Base-by-base conservation (phyloP, 2,797 vertebrate genomes). In the Mormyrops boulengeri region DNA sequence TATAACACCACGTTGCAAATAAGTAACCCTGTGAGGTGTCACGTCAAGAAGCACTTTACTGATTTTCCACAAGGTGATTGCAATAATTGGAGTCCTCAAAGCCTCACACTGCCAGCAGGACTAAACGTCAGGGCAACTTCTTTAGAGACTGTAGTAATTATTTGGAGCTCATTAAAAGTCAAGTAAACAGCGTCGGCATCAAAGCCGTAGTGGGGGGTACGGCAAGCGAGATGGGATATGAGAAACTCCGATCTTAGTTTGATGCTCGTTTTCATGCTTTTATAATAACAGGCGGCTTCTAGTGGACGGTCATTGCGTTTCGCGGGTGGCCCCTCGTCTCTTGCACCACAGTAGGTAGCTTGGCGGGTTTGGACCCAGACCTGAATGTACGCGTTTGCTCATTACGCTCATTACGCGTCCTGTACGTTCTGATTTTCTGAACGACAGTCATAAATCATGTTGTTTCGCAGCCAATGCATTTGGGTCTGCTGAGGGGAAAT, bases 81-180 rank as follows among this genome's bases (percentile, higher is more conserved):
- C 50, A 26, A 19, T 85, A 50, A 50, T 85, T 49, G 47, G 8
- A 26, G 7, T 30, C 41, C 82, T 85, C 34, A 41, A 30, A 57
- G 53, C 17, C 86, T 14, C 7, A 53, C 7, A 60, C 26, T 38
- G 53, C 19, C 86, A 60, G 53, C 17, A 41, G 8, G 8, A 57
- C 52, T 41, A 30, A 60, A 57, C 86, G 26, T 41, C 86, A 87
- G 53, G 17, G 44, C 17, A 9, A 57, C 30, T 19, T 55, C 34
- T 87, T 60, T 41, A 60, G 30, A 41, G 86, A 57, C 86, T 41
- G 52, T 8, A 55, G 30, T 86, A 52, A 34, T 86, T 52, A 55
- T 87, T 34, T 38, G 30, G 17, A n/a, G 86, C 50, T 87, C 52
- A 60, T 57, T 87, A 87, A 87, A 87, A 85, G 49, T 52, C 82